phyloP scores from a whole-genome alignment of 2,888 invertebrate genomes.

The Trichogramma dendrolimi region DNA sequence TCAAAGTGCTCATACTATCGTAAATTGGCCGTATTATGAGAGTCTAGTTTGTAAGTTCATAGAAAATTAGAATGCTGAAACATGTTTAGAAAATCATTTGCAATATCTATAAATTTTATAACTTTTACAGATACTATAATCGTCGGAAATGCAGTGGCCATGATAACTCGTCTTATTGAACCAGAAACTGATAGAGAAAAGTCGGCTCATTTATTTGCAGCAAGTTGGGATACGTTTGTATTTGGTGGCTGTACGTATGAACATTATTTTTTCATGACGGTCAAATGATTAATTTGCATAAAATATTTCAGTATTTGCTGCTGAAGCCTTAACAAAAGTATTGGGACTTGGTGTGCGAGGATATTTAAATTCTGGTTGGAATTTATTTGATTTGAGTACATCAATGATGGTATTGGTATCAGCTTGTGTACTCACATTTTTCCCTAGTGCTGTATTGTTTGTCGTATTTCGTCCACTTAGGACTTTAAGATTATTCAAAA shows the following conservation, averaged over 20 bases:
- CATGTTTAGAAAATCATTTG: slow-evolving; percentile 2
- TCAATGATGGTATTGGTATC: slow-evolving; percentile 67
- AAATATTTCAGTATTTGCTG: slow-evolving; percentile 63
- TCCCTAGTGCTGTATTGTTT: slow-evolving; percentile 66
- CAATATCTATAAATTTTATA: slow-evolving; percentile 1
- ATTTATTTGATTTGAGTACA: slow-evolving; percentile 72
- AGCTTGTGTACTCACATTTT: slow-evolving; percentile 63
- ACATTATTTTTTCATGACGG: not conserved
- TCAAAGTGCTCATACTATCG: slow-evolving; percentile 59
- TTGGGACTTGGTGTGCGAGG: slow-evolving; percentile 67
- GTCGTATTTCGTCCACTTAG: slow-evolving; percentile 70
- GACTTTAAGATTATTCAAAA: slow-evolving; percentile 68
- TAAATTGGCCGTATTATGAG: slow-evolving; percentile 72
- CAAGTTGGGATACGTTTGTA: slow-evolving; percentile 73
- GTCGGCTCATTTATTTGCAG: slow-evolving; percentile 64
- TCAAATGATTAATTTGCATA: not conserved
- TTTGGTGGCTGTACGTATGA: slow-evolving; percentile 63
- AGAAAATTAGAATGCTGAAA: slow-evolving; percentile 5
- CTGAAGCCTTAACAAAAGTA: slow-evolving; percentile 71
- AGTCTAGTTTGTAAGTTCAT: slow-evolving; percentile 64
- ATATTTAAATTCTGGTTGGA: slow-evolving; percentile 81
- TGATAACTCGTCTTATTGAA: slow-evolving; percentile 68
- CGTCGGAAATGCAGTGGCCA: slow-evolving; percentile 69
- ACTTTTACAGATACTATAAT: slow-evolving; percentile 64
- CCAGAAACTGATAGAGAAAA: slow-evolving; percentile 60